Evolutionary conservation across 2,888 invertebrate species (phyloP), one percentile per base, ranked within the genome.

Genomic region (Andrena chrysosceles): DNA sequence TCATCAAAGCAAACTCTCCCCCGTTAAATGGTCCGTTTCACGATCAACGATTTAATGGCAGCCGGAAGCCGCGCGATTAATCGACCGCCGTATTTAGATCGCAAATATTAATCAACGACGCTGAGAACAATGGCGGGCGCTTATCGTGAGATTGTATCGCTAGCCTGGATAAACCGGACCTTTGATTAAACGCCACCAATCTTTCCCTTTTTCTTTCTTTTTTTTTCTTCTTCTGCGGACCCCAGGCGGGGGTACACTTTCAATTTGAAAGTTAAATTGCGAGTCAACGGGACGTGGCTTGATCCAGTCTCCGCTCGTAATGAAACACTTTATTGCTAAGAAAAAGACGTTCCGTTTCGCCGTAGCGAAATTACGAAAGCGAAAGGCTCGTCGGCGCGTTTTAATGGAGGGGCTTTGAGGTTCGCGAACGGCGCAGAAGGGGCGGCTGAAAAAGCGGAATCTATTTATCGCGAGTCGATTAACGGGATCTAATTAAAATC

Each of bases 211-310:
- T 29, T 31, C 5, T 31, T 4, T 33, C 8, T 13, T 29, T 29
- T 31, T 33, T 29, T 31, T 20, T 16, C 49, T 59, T 54, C 16
- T 62, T 33, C 42, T 33, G 52, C 35, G 42, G 26, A 29, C 52
- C 13, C 33, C 20, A 49, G 31, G 26, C n/a, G 31, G 60, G 54
- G 63, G 70, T 85, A 73, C 71, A 70, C 77, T 85, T 77, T 87
- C 87, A 82, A 87, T 87, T 87, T 87, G 82, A 87, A 87, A 87
- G 87, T 87, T 87, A 85, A 87, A 87, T 87, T 77, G 76, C 87
- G 79, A 86, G 85, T 72, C 87, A 87, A 86, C 86, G 87, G 84
- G 87, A 87, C 76, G 83, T 64, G 82, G 72, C 77, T 66, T 66
- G 82, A 83, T 83, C 82, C 82, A 82, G 66, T 81, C 72, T 35